These are phyloP conservation scores for Melanotaenia trifasciata DNA, from an alignment of 2,797 vertebrate species.

Conservation along the genomic window DNA sequence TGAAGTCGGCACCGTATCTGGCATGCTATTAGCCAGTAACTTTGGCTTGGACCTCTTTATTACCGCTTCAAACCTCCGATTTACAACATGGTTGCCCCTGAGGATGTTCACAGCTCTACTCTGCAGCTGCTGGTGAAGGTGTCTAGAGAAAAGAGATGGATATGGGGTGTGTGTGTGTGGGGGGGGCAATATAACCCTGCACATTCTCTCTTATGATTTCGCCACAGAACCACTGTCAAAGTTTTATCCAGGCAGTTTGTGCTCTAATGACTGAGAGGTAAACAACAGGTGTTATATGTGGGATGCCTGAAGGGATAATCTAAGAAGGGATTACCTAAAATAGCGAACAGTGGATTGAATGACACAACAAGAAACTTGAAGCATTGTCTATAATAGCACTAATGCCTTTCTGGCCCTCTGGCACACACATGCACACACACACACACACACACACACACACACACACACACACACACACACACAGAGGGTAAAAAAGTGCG, in stretches of 20 bases:
- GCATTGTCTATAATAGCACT: constrained; percentile 38
- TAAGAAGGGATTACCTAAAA: constrained; percentile 62
- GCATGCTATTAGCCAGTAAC: constrained; percentile 17
- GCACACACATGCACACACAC: constrained; percentile 7
- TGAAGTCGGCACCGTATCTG: neutral
- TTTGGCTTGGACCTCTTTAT: constrained; percentile 47
- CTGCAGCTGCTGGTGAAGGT: constrained; percentile 67
- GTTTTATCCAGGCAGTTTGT: constrained; percentile 47
- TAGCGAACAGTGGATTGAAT: constrained; percentile 66
- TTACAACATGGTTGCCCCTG: constrained; percentile 61
- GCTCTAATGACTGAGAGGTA: constrained; percentile 49
- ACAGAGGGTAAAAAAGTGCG: neutral
- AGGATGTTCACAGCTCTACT: constrained; percentile 62
- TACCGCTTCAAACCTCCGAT: constrained; percentile 50
- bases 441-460: constrained; percentile 2
- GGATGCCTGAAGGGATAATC: constrained; percentile 51
- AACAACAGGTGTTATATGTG: constrained; percentile 77
- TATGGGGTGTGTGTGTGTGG: neutral
- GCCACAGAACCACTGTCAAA: constrained; percentile 18
- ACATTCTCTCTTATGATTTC: constrained; percentile 24
- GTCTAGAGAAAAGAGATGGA: constrained; percentile 22
- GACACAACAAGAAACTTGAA: constrained; percentile 66
- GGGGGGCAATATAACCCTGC: constrained; percentile 16
- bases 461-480: constrained; percentile 1
- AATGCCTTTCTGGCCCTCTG: constrained; percentile 29